Evolutionary conservation across 2,113 vertebrate genomes (phyloP).

Genomic region (Amia ocellicauda): DNA sequence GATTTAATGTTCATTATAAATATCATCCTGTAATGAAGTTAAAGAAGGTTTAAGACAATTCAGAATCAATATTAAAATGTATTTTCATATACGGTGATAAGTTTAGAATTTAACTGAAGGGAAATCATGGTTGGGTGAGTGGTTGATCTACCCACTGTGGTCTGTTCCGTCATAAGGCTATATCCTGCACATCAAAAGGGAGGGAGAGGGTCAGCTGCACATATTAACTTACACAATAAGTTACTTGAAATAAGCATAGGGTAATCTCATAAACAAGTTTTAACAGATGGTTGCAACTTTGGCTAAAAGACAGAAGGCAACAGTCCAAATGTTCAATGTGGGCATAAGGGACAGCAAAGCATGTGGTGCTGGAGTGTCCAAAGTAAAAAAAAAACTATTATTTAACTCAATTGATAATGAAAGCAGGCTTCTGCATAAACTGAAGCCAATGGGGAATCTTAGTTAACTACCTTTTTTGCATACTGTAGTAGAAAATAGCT

Average conservation of each 20-base stretch:
- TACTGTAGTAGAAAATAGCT: background rate
- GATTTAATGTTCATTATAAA: too few species aligned
- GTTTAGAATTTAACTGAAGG: too few species aligned
- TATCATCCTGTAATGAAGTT: too few species aligned
- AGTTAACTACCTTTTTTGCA: background rate
- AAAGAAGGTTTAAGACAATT: too few species aligned
- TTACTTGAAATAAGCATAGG: background rate
- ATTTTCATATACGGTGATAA: too few species aligned
- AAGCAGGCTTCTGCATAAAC: too few species aligned
- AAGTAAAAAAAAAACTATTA: background rate
- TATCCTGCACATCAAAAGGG: background rate
- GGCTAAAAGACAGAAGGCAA: background rate
- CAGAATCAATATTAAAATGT: too few species aligned
- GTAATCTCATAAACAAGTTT: background rate
- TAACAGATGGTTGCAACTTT: conserved; percentile 1
- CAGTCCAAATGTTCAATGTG: background rate
- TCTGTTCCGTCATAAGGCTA: conserved; percentile 24
- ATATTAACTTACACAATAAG: too few species aligned
- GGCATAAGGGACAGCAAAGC: background rate
- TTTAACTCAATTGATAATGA: background rate
- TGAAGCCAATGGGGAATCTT: too few species aligned
- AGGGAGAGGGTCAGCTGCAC: too few species aligned
- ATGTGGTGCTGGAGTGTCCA: background rate
- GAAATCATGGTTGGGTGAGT: too few species aligned
- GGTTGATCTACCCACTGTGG: too few species aligned